phyloP scores from a whole-genome alignment of 30 jellyfish, hydroid and myxozoan genomes.

The Nemopilema nomurai region DNA sequence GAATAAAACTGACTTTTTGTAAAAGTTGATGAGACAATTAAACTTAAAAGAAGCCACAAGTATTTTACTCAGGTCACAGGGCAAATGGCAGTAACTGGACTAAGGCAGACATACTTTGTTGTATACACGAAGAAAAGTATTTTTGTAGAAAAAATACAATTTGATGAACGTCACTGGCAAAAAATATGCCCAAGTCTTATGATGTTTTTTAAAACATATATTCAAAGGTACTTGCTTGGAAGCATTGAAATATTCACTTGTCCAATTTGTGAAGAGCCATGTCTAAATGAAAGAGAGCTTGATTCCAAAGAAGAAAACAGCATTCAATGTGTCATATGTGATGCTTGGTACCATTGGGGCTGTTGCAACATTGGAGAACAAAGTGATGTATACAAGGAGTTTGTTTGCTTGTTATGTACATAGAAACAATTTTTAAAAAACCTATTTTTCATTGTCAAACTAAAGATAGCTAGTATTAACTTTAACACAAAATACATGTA shows the following conservation, averaged over 20 bases:
- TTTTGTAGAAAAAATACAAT: too few relatives aligned
- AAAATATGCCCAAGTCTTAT: too few relatives aligned
- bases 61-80: slow-evolving; percentile 33
- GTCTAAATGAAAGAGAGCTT: slow-evolving; percentile 7
- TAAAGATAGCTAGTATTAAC: too few relatives aligned
- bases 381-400: not conserved
- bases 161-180: too few relatives aligned
- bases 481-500: too few relatives aligned
- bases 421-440: too few relatives aligned
- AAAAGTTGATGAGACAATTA: too few relatives aligned
- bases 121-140: too few relatives aligned
- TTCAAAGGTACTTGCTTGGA: slow-evolving; percentile 29
- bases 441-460: too few relatives aligned
- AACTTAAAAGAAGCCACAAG: slow-evolving; percentile 2
- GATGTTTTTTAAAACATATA: slow-evolving; percentile 8
- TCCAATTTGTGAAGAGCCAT: slow-evolving; percentile 26
- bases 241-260: not conserved
- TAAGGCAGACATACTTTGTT: too few relatives aligned
- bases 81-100: too few relatives aligned
- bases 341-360: slow-evolving; percentile 15
- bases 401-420: not conserved
- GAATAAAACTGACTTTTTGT: too few relatives aligned
- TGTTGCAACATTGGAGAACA: not conserved
- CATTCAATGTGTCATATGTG: slow-evolving; percentile 11
- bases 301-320: slow-evolving; percentile 22